Conservation (phyloP, 2,113 vertebrate species). For the Bungarus multicinctus region DNA sequence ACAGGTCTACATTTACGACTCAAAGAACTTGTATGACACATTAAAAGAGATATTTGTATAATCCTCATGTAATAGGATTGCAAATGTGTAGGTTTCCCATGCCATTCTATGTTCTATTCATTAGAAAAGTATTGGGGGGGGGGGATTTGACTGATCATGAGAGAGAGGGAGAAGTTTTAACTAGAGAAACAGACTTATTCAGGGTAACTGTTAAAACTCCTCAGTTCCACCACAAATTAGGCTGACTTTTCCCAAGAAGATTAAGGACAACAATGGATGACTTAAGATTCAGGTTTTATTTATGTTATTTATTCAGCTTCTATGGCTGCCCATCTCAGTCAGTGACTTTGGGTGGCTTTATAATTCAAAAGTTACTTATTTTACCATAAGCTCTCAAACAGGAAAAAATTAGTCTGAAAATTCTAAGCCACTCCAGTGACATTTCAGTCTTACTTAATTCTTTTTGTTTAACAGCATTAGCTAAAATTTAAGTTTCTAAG, state of each 20-base stretch:
- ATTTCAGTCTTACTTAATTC: not conserved
- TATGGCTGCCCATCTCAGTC: not conserved
- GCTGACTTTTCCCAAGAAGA: not conserved
- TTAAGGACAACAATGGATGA: not conserved
- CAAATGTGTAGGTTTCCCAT: not conserved
- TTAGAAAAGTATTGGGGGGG: not conserved
- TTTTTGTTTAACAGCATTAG: not conserved
- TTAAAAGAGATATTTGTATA: not conserved
- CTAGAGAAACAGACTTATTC: not conserved
- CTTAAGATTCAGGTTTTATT: not conserved
- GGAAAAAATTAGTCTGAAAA: not conserved
- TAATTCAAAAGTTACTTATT: not conserved
- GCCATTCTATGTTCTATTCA: not conserved
- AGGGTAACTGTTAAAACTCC: not conserved
- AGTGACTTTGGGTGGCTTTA: not conserved
- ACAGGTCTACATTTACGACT: not conserved
- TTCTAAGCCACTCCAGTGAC: not conserved
- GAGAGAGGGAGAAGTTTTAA: not conserved
- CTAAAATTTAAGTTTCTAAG: not conserved
- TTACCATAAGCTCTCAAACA: not conserved
- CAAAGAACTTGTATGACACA: not conserved
- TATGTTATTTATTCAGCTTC: not conserved
- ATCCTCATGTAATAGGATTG: not conserved
- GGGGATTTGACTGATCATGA: not conserved
- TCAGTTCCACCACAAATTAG: not conserved